These are phyloP conservation scores for Perca schrenkii DNA, from an alignment of 2,113 vertebrate species.

Conservation along the genomic window DNA sequence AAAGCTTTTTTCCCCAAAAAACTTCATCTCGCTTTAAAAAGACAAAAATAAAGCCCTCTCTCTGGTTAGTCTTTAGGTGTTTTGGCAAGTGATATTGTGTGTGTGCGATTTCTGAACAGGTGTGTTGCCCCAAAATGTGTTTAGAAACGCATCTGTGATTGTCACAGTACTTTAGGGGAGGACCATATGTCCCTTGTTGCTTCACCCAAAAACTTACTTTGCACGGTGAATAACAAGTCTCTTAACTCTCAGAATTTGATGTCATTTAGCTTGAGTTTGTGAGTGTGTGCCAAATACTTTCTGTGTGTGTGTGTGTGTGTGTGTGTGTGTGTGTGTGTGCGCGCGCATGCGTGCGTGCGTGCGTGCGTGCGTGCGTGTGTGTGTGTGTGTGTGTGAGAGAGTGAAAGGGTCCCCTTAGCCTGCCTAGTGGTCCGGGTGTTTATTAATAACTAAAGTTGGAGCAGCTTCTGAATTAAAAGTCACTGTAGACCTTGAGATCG, in stretches of 20 bases:
- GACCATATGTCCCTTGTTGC: conserved; percentile 69
- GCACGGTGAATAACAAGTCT: conserved; percentile 57
- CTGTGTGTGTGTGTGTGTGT: conserved; percentile 9
- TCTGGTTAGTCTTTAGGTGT: conserved; percentile 61
- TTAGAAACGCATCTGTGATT: conserved; percentile 63
- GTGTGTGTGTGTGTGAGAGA: background rate
- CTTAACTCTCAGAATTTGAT: conserved; percentile 39
- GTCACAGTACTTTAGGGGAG: conserved; percentile 57
- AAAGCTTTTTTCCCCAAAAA: background rate
- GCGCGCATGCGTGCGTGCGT: background rate
- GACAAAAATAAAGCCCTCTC: conserved; percentile 50
- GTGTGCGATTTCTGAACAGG: conserved; percentile 60
- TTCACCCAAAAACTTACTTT: conserved; percentile 55
- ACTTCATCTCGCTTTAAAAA: conserved; percentile 28
- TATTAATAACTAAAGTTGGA: conserved; percentile 80
- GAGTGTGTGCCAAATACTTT: conserved; percentile 40
- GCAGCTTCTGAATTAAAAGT: conserved; percentile 73
- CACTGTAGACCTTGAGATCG: conserved; percentile 38
- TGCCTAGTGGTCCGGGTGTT: conserved; percentile 52
- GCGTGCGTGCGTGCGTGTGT: background rate
- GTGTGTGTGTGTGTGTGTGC: background rate
- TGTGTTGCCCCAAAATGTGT: conserved; percentile 74
- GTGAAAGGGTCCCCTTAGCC: conserved; percentile 2
- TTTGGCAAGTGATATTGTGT: conserved; percentile 60
- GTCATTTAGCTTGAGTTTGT: conserved; percentile 7